These are phyloP conservation scores for Syrista parreyssii DNA, from an alignment of 2,888 invertebrate genomes.

Conservation along the genomic window DNA sequence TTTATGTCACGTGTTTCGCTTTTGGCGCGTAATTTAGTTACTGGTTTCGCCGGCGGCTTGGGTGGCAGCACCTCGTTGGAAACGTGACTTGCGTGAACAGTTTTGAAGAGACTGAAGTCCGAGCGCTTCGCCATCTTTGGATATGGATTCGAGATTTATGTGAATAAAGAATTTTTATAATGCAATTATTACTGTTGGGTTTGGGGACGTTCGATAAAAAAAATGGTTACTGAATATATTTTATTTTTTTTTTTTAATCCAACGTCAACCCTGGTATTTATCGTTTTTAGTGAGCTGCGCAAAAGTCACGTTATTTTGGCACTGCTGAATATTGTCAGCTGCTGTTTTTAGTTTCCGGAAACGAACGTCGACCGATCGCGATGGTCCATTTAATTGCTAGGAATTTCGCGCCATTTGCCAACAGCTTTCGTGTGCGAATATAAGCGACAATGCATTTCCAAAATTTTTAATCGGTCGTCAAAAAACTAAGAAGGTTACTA, in stretches of 20 bases:
- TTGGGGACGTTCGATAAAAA: neutral
- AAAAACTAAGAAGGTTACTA: neutral
- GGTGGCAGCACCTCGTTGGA: constrained; percentile 72
- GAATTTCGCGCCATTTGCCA: neutral
- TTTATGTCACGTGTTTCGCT: constrained; percentile 24
- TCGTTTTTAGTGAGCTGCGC: neutral
- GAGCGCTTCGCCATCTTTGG: constrained; percentile 70
- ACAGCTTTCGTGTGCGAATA: neutral
- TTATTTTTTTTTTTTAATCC: too few species aligned
- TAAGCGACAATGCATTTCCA: neutral
- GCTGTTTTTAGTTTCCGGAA: neutral
- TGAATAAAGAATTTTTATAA: neutral
- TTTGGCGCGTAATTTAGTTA: neutral
- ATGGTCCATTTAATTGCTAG: too few species aligned
- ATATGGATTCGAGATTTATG: neutral
- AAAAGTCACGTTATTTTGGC: neutral
- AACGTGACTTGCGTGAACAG: constrained; percentile 73
- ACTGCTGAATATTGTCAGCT: neutral
- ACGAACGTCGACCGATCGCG: neutral
- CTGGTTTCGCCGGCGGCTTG: constrained; percentile 13
- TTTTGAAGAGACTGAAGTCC: constrained; percentile 73
- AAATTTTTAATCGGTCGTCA: neutral
- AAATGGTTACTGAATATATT: neutral
- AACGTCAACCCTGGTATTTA: neutral
- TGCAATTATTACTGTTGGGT: neutral